phyloP scores from a whole-genome alignment of 2,888 invertebrate genomes.

The Drosophila glabriapex region DNA sequence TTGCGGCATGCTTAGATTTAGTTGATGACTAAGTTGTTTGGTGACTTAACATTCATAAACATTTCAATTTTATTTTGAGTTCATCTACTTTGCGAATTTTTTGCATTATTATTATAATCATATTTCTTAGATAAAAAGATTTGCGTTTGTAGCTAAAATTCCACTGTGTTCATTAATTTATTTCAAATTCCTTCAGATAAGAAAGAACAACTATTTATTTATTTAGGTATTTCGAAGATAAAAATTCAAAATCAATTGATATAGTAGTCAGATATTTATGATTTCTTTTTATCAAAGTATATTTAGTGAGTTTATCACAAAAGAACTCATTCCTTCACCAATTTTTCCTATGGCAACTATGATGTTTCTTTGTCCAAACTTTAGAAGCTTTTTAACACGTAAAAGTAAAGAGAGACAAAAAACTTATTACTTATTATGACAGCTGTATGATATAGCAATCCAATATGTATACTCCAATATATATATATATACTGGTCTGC shows the following conservation, averaged over 20 bases:
- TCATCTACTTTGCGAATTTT: slow-evolving; percentile 49
- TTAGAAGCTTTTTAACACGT: background rate
- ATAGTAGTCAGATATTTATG: accelerated
- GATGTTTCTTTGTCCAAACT: background rate
- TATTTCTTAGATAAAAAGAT: slow-evolving; percentile 44
- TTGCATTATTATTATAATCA: slow-evolving; percentile 17
- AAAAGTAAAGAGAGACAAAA: background rate
- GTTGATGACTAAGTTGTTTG: slow-evolving; percentile 59
- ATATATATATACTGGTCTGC: background rate
- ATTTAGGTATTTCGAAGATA: too few species aligned
- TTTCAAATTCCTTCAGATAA: too few species aligned
- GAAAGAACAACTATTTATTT: too few species aligned
- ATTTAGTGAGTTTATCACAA: background rate
- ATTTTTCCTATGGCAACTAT: background rate
- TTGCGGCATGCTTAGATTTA: slow-evolving; percentile 47
- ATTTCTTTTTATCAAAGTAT: background rate
- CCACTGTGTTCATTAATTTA: background rate
- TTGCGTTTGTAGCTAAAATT: background rate
- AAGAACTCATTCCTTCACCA: background rate
- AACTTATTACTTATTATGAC: background rate
- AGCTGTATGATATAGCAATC: background rate
- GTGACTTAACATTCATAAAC: slow-evolving; percentile 58
- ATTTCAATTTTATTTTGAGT: slow-evolving; percentile 60
- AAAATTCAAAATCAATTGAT: background rate
- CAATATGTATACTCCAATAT: background rate